phyloP scores from a whole-genome alignment of 37 sponge, comb jelly and placozoan species.

The Trichoplax adhaerens region DNA sequence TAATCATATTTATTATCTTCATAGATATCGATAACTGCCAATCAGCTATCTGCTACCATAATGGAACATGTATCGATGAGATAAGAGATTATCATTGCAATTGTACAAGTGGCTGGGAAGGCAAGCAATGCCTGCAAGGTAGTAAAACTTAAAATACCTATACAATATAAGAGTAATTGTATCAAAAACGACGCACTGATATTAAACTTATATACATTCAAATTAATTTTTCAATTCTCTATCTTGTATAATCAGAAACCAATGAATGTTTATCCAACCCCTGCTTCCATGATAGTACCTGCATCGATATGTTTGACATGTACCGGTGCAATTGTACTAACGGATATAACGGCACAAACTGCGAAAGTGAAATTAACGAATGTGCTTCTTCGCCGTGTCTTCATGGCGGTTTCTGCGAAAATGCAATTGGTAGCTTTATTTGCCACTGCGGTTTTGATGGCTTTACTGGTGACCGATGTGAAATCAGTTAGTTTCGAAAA shows the following conservation, averaged over 20 bases:
- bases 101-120: no score
- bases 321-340: conserved; percentile 20
- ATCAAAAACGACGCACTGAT: no score
- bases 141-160: no score
- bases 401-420: conserved; percentile 27
- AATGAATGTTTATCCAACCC: conserved; percentile 8
- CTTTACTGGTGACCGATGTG: conserved; percentile 22
- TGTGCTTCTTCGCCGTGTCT: conserved; percentile 25
- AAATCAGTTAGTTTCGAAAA: background rate
- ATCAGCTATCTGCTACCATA: conserved; percentile 2
- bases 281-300: conserved; percentile 10
- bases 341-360: conserved; percentile 34
- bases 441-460: conserved; percentile 11
- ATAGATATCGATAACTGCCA: conserved; percentile 17
- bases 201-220: background rate
- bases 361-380: conserved; percentile 25
- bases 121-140: no score
- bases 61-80: conserved; percentile 8
- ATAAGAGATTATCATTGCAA: background rate
- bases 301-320: conserved; percentile 4
- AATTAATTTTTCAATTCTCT: conserved; percentile 3
- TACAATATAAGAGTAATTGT: no score
- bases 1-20: no score
- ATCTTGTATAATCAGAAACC: background rate
- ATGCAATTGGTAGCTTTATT: background rate